phyloP scores from a whole-genome alignment of 1,140 invertebrate genomes.

The Phocides pigmalion region DNA sequence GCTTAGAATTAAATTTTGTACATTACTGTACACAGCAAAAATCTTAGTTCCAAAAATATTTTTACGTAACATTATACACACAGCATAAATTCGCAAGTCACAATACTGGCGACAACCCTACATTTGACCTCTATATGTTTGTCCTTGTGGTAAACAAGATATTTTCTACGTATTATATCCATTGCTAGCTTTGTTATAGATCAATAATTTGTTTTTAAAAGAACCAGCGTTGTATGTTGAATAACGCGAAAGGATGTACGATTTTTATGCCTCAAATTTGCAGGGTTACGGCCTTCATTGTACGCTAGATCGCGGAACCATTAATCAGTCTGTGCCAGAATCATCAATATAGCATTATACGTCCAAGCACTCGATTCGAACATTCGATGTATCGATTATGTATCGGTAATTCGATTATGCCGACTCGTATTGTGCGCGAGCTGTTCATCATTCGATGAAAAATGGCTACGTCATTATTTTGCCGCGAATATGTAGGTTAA shows the following conservation, averaged over 20 bases:
- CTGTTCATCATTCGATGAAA: slow-evolving; percentile 67
- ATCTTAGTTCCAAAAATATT: slow-evolving; percentile 30
- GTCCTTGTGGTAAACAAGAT: not conserved
- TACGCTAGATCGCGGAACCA: slow-evolving; percentile 68
- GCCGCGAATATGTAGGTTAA: slow-evolving; percentile 39
- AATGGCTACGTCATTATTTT: slow-evolving; percentile 61
- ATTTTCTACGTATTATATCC: slow-evolving; percentile 24
- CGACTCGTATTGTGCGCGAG: slow-evolving; percentile 61
- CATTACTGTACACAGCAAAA: slow-evolving; percentile 21
- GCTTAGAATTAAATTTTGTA: slow-evolving; percentile 15
- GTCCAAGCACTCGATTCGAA: slow-evolving; percentile 76
- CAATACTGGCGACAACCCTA: slow-evolving; percentile 76
- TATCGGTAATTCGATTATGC: slow-evolving; percentile 79
- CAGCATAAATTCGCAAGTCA: slow-evolving; percentile 69
- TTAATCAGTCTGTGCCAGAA: slow-evolving; percentile 80
- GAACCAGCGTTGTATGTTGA: slow-evolving; percentile 45
- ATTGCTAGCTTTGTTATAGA: slow-evolving; percentile 36
- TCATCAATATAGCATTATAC: slow-evolving; percentile 82
- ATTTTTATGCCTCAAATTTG: slow-evolving; percentile 47
- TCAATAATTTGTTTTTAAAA: not conserved
- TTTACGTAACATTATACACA: slow-evolving; percentile 45
- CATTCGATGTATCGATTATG: slow-evolving; percentile 75
- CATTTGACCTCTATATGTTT: slow-evolving; percentile 40
- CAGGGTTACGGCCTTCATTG: slow-evolving; percentile 64
- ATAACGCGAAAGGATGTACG: slow-evolving; percentile 15